Evolutionary conservation across 35 echinoderm and acorn worm species (phyloP).

Genomic region (Antedon bifida): DNA sequence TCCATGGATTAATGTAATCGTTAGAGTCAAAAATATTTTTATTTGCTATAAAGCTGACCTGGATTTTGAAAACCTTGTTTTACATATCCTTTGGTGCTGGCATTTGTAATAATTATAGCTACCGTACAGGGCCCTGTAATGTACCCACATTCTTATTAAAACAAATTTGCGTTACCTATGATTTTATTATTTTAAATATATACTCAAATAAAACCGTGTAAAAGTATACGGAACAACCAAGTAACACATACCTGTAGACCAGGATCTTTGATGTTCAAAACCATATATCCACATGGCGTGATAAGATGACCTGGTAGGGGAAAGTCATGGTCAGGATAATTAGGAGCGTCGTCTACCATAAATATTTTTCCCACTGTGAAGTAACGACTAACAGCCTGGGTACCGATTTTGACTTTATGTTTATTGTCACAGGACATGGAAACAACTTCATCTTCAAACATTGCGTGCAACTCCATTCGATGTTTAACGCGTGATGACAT

Average conservation of each 20-base stretch:
- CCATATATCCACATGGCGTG: conserved; percentile 33
- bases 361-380: conserved; percentile 13
- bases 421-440: conserved; percentile 39
- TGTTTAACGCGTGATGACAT: conserved; percentile 19
- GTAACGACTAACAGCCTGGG: conserved; percentile 22
- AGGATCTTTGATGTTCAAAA: not conserved
- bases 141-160: too few relatives aligned
- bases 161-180: too few relatives aligned
- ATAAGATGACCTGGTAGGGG: conserved; percentile 18
- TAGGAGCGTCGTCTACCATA: conserved; percentile 8
- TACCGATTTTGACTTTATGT: conserved; percentile 38
- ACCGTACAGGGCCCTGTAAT: too few relatives aligned
- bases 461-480: conserved; percentile 23
- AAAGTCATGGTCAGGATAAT: conserved; percentile 47
- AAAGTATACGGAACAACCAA: too few relatives aligned
- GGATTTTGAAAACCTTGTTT: too few relatives aligned
- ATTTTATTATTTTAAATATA: too few relatives aligned
- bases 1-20: too few relatives aligned
- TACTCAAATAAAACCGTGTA: too few relatives aligned
- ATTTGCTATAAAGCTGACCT: too few relatives aligned
- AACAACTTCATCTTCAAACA: conserved; percentile 1
- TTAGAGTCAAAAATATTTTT: too few relatives aligned
- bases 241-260: not conserved
- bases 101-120: too few relatives aligned
- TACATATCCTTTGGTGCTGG: too few relatives aligned